A percentile compares a stretch with the other conserved stretches of the same genome.
Evolutionary conservation across 2,113 vertebrate species (phyloP).

Genomic region (Excalfactoria chinensis): DNA sequence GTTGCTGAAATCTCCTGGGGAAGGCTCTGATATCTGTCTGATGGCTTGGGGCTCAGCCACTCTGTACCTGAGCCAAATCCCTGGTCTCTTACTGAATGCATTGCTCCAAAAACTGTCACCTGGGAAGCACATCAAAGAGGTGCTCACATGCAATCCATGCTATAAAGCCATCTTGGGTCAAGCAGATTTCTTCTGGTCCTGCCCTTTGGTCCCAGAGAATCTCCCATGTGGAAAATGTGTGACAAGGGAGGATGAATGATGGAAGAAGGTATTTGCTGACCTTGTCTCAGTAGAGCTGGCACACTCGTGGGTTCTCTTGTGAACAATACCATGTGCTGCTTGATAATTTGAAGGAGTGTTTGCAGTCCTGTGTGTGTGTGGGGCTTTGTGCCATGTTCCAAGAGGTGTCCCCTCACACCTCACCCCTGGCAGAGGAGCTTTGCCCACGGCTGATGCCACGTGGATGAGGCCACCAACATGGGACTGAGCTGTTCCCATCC

Average conservation of each 20-base stretch:
- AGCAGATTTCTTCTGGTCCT: background rate
- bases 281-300: background rate
- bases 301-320: background rate
- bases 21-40: background rate
- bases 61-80: background rate
- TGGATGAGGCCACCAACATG: background rate
- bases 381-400: background rate
- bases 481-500: background rate
- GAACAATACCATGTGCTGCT: background rate
- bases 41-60: background rate
- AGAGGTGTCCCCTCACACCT: background rate
- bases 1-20: background rate
- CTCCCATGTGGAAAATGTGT: background rate
- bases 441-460: background rate
- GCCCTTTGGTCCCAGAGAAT: background rate
- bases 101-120: background rate
- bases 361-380: background rate
- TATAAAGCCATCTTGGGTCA: background rate
- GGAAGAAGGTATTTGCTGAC: background rate
- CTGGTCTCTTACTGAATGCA: background rate
- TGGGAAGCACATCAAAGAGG: background rate
- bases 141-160: rapidly evolving
- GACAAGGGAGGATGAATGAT: background rate
- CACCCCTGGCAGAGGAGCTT: background rate
- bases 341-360: background rate